These are phyloP conservation scores for Antedon bifida DNA, from an alignment of 35 echinoderm and acorn worm species.

Conservation along the genomic window DNA sequence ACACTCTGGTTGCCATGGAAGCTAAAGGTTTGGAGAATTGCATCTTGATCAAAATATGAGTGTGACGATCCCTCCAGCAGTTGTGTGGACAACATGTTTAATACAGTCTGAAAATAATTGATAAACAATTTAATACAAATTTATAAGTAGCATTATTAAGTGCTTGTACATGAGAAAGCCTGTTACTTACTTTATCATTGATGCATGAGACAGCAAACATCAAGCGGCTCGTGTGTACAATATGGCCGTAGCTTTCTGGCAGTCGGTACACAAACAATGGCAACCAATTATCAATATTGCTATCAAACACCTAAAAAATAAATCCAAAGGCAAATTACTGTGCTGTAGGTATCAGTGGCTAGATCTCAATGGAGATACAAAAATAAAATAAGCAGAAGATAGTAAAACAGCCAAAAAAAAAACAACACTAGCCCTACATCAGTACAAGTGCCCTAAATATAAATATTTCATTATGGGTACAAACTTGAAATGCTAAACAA, in stretches of 20 bases:
- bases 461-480: no score
- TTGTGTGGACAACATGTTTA: background rate
- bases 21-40: background rate
- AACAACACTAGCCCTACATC: no score
- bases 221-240: background rate
- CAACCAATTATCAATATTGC: conserved; percentile 7
- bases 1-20: background rate
- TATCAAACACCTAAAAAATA: conserved; percentile 8
- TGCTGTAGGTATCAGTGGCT: no score
- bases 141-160: no score
- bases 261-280: conserved; percentile 11
- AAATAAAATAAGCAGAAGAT: no score
- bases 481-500: no score
- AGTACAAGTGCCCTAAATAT: no score
- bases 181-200: background rate
- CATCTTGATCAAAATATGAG: background rate
- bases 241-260: background rate
- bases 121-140: no score
- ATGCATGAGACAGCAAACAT: background rate
- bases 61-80: background rate
- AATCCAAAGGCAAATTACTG: no score
- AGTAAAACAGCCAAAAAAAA: no score
- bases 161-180: no score
- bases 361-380: no score
- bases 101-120: background rate